Evolutionary conservation across 2,888 invertebrate species (phyloP), one percentile per base, ranked within the genome.

Genomic region (Flabesymbios commensalis): DNA sequence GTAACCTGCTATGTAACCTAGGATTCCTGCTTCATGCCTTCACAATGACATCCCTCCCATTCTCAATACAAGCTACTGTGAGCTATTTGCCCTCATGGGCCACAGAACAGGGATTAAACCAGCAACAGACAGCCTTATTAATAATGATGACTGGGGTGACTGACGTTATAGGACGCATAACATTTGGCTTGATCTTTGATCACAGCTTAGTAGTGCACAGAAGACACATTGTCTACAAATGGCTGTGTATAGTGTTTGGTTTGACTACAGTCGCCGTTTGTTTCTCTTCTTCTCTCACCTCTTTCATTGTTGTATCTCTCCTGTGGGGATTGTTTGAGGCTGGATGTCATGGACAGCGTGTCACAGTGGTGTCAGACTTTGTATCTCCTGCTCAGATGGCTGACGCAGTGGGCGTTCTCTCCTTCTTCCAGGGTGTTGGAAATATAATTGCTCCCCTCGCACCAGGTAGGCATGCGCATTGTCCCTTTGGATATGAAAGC

Each of bases 141-240:
- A 87, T 97, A 14, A 90, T 94, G 0, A 86, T 90, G 1, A 93
- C 96, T 73, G 97, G 97, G 29, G 87, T 94, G 43, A 88, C 93
- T 0, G 97, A 97, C 78, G 94, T 94, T 0, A 79, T 94, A 48
- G 94, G 94, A 49, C 90, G 96, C 85, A 88, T 97, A 26, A 48
- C 65, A 7, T 72, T 70, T 31, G 75, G 74, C 7, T 64, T 74
- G 45, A 28, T 75, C 29, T 67, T 76, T 19, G 74, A 76, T 55
- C 52, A 73, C 22, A 71, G 68, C 53, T 43, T 39, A 7, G 51
- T 74, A 1, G 65, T 68, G 55, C 68, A 65, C 7, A 63, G 64
- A 51, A 61, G 75, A 1, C 49, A 67, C n/a, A 49, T 63, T 1
- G 57, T 71, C 1, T 73, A 74, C 42, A 72, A 28, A 26, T 22